Percentiles rank a stretch among this genome's conserved stretches.
These are phyloP conservation scores for Trachythela sp. DNA, from an alignment of 64 coral and sea anemone species.

Conservation along the genomic window DNA sequence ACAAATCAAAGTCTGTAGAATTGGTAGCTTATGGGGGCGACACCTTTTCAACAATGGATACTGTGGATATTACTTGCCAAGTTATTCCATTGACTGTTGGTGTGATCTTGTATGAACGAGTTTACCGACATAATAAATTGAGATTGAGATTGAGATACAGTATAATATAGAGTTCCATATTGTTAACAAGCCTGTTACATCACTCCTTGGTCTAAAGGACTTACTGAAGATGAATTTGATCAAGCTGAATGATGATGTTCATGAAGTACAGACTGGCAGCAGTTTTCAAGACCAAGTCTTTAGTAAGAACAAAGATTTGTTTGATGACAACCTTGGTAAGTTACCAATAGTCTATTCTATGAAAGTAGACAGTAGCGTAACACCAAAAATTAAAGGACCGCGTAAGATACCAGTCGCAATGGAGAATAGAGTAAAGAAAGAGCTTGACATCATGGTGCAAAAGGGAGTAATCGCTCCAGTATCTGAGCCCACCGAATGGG, in stretches of 20 bases:
- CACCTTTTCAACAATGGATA: slow-evolving; percentile 7
- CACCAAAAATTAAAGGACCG: slow-evolving; percentile 2
- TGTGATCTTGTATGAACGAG: too few species aligned
- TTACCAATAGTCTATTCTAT: slow-evolving; percentile 13
- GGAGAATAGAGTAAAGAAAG: slow-evolving; percentile 33
- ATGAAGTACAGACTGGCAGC: neutral
- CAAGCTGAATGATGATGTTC: neutral
- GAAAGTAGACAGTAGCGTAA: slow-evolving; percentile 14
- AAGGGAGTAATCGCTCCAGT: slow-evolving; percentile 27
- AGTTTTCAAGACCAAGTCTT: neutral
- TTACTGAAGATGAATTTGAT: neutral
- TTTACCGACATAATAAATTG: too few species aligned
- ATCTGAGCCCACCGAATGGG: slow-evolving; percentile 31
- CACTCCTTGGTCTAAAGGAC: slow-evolving; percentile 12
- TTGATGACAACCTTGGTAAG: slow-evolving; percentile 31
- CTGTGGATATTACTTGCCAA: too few species aligned
- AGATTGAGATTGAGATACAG: too few species aligned
- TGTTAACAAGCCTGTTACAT: slow-evolving; percentile 1
- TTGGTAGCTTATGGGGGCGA: slow-evolving; percentile 30
- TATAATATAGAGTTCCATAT: slow-evolving; percentile 31
- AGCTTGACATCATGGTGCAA: slow-evolving; percentile 24
- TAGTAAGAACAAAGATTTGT: neutral
- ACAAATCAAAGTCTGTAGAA: neutral
- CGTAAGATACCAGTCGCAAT: slow-evolving; percentile 23
- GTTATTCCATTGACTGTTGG: too few species aligned